Evolutionary conservation across 1,140 invertebrate genomes (phyloP).

Genomic region (Drosophila ambigua): DNA sequence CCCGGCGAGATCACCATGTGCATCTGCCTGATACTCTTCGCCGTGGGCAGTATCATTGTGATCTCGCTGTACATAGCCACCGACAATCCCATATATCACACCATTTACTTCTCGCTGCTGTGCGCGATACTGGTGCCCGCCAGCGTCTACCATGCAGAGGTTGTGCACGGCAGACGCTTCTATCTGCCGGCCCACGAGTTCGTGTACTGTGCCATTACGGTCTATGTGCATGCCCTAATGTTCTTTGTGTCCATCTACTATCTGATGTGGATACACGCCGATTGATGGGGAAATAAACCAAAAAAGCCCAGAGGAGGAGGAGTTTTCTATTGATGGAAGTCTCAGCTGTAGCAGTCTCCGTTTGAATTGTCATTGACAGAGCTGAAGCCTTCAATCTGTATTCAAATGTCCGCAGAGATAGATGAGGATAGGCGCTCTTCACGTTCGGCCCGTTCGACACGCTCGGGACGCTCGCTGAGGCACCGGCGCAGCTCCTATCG

Average conservation of each 20-base stretch:
- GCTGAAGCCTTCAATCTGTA: too few species aligned
- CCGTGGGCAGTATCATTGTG: not conserved
- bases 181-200: conserved; percentile 18
- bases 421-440: too few species aligned
- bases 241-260: conserved; percentile 26
- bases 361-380: not conserved
- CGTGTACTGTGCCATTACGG: conserved; percentile 8
- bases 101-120: conserved; percentile 16
- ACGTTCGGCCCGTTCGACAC: too few species aligned
- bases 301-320: too few species aligned
- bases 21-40: conserved; percentile 6
- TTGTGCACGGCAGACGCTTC: conserved; percentile 30
- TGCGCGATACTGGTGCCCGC: conserved; percentile 3
- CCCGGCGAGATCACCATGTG: conserved; percentile 34
- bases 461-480: not conserved
- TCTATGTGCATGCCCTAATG: conserved; percentile 35
- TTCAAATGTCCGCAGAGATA: too few species aligned
- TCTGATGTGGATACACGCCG: conserved; percentile 2
- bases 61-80: conserved; percentile 23
- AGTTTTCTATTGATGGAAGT: too few species aligned
- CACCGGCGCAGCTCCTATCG: not conserved
- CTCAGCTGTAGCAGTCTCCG: not conserved
- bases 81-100: not conserved
- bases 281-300: not conserved
- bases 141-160: conserved; percentile 21